Evolutionary conservation across 1,140 invertebrate genomes (phyloP), one percentile per base, ranked within the genome.

Genomic region (Orussus abietinus): DNA sequence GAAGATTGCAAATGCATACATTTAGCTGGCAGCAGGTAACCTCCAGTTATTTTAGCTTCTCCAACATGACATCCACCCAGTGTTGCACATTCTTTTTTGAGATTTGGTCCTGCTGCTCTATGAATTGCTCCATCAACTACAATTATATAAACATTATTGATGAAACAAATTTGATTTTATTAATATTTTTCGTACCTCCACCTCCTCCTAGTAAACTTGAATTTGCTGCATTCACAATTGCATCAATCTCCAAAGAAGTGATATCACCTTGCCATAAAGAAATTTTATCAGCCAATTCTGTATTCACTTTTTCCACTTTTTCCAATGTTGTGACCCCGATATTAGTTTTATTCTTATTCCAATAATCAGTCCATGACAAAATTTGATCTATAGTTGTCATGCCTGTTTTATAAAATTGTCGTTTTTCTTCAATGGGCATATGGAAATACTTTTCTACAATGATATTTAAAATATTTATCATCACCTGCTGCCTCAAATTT

Each of bases 211-310:
- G 62, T 18, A 96, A 71, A 9, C 64, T 66, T 4, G 77, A 79
- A 72, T 96, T 96, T 1, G 92, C 92, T 33, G 92, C 92, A 80
- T 96, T 96, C 0, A 92, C 90, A 59, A 96, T 92, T 3, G 81
- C 88, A 78, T 94, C 91, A 41, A 94, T 80, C 78, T 90, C 86
- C 7, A 96, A 70, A 28, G 75, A 77, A 1, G 91, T 94, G n/a
- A 96, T 93, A 64, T 94, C 90, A 6, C 90, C 90, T 64, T 73
- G 69, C 74, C 78, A 87, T 37, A 86, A 66, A 3, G 81, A 82
- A 13, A 88, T 69, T 64, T 83, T 85, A 7, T 77, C 60, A n/a
- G 75, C 69, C 6, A 86, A 46, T 3, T 61, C 51, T 19, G 54
- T 47, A 50, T 79, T 61, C 2, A 64, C 62, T 13, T 69, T 45